Conservation (phyloP, 1,140 invertebrate genomes). For the Drosophila kohkoa region DNA sequence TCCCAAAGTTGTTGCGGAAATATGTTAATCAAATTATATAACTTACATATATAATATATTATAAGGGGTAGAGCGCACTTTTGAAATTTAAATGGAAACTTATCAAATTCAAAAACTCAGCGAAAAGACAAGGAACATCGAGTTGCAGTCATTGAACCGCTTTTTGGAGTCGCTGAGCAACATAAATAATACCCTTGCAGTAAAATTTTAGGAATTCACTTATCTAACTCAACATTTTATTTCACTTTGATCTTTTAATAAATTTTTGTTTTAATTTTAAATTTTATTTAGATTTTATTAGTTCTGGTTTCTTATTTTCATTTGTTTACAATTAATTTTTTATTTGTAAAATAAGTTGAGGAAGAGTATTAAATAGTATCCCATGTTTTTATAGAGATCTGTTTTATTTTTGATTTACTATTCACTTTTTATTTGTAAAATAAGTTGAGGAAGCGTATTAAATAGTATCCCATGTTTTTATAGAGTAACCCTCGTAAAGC, state of each 20-base stretch:
- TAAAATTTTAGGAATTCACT: neutral
- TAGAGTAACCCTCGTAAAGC: neutral
- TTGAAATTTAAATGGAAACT: conserved; percentile 11
- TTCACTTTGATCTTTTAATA: too few species aligned
- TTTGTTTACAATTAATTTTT: too few species aligned
- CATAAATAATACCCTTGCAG: neutral
- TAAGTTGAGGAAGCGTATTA: too few species aligned
- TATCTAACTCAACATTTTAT: too few species aligned
- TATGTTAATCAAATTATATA: conserved; percentile 9
- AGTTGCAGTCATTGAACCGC: conserved; percentile 31
- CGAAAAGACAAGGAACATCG: conserved; percentile 1
- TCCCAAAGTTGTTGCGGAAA: neutral
- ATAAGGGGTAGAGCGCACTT: neutral
- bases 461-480: neutral
- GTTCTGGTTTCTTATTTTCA: too few species aligned
- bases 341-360: too few species aligned
- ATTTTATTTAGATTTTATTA: too few species aligned
- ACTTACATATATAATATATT: conserved; percentile 4
- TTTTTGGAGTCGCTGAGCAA: neutral
- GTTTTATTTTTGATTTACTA: too few species aligned
- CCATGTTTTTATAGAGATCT: neutral
- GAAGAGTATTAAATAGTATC: too few species aligned
- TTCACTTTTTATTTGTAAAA: too few species aligned
- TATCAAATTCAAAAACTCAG: conserved; percentile 5
- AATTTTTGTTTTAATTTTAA: too few species aligned